These are phyloP conservation scores for Columba guinea DNA, from an alignment of 2,797 vertebrate genomes.

Conservation along the genomic window DNA sequence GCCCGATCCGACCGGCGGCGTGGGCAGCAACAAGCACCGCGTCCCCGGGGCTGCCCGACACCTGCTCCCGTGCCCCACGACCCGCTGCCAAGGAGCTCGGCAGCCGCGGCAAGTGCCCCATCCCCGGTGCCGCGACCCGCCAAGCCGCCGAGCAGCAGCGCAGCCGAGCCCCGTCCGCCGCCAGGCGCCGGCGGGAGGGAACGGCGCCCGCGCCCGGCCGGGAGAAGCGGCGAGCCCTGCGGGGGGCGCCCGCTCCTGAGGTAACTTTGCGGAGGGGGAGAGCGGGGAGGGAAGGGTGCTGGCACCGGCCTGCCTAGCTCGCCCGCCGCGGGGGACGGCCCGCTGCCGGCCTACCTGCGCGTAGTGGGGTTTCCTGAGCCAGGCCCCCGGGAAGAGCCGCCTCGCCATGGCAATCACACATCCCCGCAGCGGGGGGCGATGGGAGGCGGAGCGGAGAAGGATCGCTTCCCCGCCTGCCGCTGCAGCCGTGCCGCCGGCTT, in stretches of 20 bases:
- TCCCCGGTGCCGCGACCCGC: background rate
- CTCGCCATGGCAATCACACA: slow-evolving; percentile 90
- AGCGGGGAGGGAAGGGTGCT: background rate
- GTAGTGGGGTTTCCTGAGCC: slow-evolving; percentile 84
- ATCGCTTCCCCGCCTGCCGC: background rate
- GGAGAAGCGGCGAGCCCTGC: background rate
- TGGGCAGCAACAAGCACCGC: background rate
- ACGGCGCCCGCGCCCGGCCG: background rate
- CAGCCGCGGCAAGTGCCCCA: background rate
- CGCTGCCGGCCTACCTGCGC: slow-evolving; percentile 84
- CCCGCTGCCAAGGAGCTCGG: background rate
- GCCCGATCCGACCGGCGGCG: background rate
- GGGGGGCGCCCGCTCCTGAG: slow-evolving; percentile 9
- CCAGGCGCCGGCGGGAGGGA: background rate
- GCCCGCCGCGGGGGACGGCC: background rate
- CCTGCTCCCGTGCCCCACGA: background rate
- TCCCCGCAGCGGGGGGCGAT: slow-evolving; percentile 76
- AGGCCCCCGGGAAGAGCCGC: slow-evolving; percentile 85
- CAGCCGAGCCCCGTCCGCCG: background rate
- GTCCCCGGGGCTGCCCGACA: background rate
- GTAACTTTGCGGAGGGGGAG: background rate
- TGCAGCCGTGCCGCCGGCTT: slow-evolving; percentile 42
- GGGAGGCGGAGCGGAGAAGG: slow-evolving; percentile 14
- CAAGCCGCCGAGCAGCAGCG: background rate
- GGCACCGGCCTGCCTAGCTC: background rate